Conservation (phyloP, 1,140 invertebrate genomes). For the Drosophila rhopaloa region DNA sequence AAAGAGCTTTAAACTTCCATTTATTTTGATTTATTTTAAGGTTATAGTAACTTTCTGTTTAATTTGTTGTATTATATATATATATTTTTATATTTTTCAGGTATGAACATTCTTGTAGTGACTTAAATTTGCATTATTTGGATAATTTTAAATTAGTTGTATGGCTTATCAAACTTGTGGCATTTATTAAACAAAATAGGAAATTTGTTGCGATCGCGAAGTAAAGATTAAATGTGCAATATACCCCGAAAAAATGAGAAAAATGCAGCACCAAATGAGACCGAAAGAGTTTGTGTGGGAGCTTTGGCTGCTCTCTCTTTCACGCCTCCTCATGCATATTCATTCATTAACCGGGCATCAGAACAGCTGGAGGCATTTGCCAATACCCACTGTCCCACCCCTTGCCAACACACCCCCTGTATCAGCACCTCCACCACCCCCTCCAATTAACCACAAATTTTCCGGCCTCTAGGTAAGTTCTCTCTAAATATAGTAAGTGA, state of each 20-base stretch:
- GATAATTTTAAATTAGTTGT: too few species aligned
- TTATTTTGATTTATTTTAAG: too few species aligned
- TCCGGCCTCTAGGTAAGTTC: constrained; percentile 39
- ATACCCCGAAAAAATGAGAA: background rate
- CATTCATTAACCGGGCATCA: constrained; percentile 69
- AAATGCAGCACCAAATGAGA: background rate
- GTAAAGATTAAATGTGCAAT: background rate
- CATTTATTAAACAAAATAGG: too few species aligned
- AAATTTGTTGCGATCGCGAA: background rate
- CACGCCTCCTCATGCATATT: constrained; percentile 68
- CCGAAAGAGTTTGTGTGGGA: background rate
- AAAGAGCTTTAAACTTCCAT: too few species aligned
- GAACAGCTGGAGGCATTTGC: constrained; percentile 74
- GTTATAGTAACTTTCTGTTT: too few species aligned
- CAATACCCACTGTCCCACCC: constrained; percentile 6
- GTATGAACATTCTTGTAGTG: too few species aligned
- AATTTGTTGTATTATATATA: too few species aligned
- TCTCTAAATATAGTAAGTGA: constrained; percentile 58
- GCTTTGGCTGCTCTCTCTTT: background rate
- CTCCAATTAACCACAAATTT: constrained; percentile 14
- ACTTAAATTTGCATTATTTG: too few species aligned
- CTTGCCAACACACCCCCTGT: background rate
- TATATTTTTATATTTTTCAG: too few species aligned
- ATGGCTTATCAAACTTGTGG: too few species aligned
- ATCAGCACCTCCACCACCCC: background rate